Evolutionary conservation across 2,888 invertebrate species (phyloP).

Genomic region (Amblyjoppa fuscipennis): DNA sequence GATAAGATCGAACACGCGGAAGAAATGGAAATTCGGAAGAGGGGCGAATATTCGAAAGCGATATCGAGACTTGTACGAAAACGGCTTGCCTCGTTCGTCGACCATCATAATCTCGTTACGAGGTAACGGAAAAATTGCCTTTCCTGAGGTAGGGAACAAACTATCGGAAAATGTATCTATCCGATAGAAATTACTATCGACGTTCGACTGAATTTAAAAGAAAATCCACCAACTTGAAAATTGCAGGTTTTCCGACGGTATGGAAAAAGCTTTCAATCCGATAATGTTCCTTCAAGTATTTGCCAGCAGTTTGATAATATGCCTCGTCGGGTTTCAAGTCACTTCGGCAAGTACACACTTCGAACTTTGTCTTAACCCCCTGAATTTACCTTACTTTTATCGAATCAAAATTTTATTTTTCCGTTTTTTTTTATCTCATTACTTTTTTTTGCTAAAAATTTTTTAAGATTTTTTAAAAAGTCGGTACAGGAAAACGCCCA

Average conservation of each 20-base stretch:
- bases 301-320: constrained; percentile 76
- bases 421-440: neutral
- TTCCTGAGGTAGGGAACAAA: neutral
- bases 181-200: neutral
- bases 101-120: constrained; percentile 67
- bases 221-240: neutral
- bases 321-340: constrained; percentile 78
- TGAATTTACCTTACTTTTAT: too few relatives aligned
- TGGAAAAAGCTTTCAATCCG: constrained; percentile 76
- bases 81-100: constrained; percentile 45
- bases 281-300: constrained; percentile 77
- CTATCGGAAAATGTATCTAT: neutral
- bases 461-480: too few relatives aligned
- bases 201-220: neutral
- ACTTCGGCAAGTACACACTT: constrained; percentile 69
- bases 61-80: constrained; percentile 24
- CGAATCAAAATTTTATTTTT: neutral
- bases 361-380: neutral
- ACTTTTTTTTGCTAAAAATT: neutral
- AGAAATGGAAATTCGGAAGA: neutral
- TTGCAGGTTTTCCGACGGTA: constrained; percentile 75
- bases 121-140: constrained; percentile 55
- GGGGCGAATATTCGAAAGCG: constrained; percentile 11
- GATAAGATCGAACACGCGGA: constrained; percentile 6
- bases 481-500: too few relatives aligned